Conservation (phyloP, 1,140 invertebrate species). For the Holcopasites calliopsidis region DNA sequence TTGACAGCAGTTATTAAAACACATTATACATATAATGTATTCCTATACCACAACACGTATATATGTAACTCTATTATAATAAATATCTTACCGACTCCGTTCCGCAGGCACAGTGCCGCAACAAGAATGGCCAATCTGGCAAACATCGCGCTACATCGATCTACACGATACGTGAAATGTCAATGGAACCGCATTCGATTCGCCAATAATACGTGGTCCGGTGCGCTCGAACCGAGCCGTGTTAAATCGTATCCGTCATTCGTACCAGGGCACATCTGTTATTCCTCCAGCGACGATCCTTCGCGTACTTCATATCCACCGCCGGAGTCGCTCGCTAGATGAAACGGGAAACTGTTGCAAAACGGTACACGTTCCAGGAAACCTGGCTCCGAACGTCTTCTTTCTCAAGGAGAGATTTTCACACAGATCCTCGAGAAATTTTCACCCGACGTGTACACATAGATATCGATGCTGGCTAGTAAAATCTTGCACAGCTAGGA, state of each 20-base stretch:
- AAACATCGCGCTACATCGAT: slow-evolving; percentile 69
- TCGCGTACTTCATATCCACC: not conserved
- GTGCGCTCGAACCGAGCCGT: not conserved
- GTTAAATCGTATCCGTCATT: slow-evolving; percentile 1
- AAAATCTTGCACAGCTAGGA: not conserved
- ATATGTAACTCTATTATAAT: no score
- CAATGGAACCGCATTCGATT: slow-evolving; percentile 34
- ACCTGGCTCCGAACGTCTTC: no score
- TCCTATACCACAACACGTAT: no score
- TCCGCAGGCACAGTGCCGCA: slow-evolving; percentile 57
- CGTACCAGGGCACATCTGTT: not conserved
- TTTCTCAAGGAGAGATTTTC: not conserved
- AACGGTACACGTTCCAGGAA: not conserved
- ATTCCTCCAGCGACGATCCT: not conserved
- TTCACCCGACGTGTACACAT: not conserved
- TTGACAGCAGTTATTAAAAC: no score
- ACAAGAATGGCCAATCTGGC: slow-evolving; percentile 61
- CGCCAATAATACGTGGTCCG: slow-evolving; percentile 15
- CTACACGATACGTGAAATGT: slow-evolving; percentile 45
- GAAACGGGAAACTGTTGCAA: not conserved
- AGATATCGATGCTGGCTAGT: not conserved
- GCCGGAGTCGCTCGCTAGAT: not conserved
- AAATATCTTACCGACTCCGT: slow-evolving; percentile 61
- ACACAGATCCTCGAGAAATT: not conserved
- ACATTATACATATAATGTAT: no score